phyloP scores from a whole-genome alignment of 2,113 vertebrate genomes.

The Acinonyx jubatus region DNA sequence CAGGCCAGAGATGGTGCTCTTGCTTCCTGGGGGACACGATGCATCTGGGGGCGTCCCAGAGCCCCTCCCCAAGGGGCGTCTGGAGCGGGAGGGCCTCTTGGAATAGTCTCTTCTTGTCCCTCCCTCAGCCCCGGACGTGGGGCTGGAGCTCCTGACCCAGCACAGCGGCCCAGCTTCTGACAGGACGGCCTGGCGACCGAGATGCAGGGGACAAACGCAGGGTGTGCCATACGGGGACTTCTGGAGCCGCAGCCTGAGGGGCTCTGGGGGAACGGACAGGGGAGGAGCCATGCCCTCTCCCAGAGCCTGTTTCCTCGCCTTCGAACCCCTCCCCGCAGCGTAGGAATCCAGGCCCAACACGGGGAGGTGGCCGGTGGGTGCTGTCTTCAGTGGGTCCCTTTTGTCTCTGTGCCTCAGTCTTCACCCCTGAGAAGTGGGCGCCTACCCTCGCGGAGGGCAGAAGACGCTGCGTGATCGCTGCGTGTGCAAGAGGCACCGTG shows the following conservation, averaged over 20 bases:
- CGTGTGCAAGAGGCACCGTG: not conserved
- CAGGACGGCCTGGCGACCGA: not conserved
- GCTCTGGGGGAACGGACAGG: not conserved
- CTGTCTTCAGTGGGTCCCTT: not conserved
- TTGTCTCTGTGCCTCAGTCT: not conserved
- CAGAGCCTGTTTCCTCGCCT: not conserved
- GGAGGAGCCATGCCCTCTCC: not conserved
- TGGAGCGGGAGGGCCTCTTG: fast-evolving
- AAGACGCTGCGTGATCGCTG: not conserved
- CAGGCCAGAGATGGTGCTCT: not conserved
- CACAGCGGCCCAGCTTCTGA: fast-evolving
- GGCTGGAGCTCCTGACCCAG: not conserved
- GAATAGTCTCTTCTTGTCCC: not conserved
- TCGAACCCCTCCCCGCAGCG: fast-evolving
- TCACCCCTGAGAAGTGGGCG: not conserved
- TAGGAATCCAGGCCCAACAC: not conserved
- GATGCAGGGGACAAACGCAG: not conserved
- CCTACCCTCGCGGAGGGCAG: fast-evolving
- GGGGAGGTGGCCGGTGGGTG: not conserved
- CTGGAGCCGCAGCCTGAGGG: not conserved
- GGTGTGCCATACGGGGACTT: fast-evolving
- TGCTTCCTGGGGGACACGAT: not conserved
- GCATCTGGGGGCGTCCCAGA: not conserved
- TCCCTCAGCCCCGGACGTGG: not conserved
- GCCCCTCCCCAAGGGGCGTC: no score